phyloP scores from a whole-genome alignment of 2,888 invertebrate species.

The Scaptomyza flava region DNA sequence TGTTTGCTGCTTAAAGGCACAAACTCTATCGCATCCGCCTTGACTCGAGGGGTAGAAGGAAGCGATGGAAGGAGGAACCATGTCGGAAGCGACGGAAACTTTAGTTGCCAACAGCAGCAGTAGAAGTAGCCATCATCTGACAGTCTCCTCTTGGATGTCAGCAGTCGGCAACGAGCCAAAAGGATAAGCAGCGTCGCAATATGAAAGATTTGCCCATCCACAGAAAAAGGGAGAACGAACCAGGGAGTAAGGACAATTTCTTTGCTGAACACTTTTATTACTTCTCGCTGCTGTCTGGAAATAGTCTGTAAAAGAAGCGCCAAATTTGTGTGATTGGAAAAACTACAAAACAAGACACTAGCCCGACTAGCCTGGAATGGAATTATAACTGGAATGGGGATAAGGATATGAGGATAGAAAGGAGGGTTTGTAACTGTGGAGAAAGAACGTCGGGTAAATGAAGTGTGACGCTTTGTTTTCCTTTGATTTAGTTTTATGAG shows the following conservation, averaged over 20 bases:
- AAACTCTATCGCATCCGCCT: constrained; percentile 36
- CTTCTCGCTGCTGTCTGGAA: constrained; percentile 47
- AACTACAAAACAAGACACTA: constrained; percentile 31
- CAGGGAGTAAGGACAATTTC: constrained; percentile 35
- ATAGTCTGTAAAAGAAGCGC: constrained; percentile 37
- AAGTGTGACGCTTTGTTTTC: constrained; percentile 83
- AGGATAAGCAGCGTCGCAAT: constrained; percentile 51
- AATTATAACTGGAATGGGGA: constrained; percentile 33
- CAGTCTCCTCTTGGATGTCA: constrained; percentile 47
- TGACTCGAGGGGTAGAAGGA: constrained; percentile 4
- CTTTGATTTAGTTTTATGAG: constrained; percentile 84
- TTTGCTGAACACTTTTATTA: constrained; percentile 57
- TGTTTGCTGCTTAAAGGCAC: constrained; percentile 61
- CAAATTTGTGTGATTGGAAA: constrained; percentile 50
- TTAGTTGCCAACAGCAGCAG: constrained; percentile 53
- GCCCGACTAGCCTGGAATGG: constrained; percentile 18
- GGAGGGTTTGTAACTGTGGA: constrained; percentile 15
- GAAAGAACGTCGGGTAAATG: constrained; percentile 68
- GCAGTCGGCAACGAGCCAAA: constrained; percentile 51
- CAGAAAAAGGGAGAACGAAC: constrained; percentile 5
- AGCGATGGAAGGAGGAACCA: neutral
- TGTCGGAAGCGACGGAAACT: constrained; percentile 69
- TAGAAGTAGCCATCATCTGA: constrained; percentile 49
- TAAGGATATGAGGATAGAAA: neutral
- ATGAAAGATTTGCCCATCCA: constrained; percentile 43